Evolutionary conservation across 2,888 invertebrate genomes (phyloP).

Genomic region (Eristalis intricaria): DNA sequence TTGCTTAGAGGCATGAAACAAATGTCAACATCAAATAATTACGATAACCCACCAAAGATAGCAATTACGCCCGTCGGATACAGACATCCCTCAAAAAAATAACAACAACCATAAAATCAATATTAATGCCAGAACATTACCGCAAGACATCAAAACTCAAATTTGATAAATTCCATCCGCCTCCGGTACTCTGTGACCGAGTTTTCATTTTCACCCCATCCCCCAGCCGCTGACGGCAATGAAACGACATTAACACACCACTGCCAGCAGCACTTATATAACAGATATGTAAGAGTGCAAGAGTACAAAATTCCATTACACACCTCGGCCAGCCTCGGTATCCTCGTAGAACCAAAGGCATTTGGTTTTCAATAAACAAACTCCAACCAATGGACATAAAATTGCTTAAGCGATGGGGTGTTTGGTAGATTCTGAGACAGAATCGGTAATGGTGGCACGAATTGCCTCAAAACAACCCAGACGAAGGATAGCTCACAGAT

Average conservation of each 20-base stretch:
- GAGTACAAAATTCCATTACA: constrained; percentile 12
- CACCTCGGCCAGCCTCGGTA: neutral
- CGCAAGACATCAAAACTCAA: constrained; percentile 15
- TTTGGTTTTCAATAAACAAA: constrained; percentile 15
- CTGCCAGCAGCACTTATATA: neutral
- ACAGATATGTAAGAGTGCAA: neutral
- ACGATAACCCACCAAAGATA: neutral
- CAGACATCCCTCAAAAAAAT: neutral
- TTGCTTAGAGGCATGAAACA: neutral
- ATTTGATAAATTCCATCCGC: neutral
- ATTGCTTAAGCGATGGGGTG: constrained; percentile 9
- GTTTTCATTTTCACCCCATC: constrained; percentile 2
- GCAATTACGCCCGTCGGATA: neutral
- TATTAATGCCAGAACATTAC: constrained; percentile 19
- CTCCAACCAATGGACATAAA: constrained; percentile 16
- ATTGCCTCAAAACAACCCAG: neutral
- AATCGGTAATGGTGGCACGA: neutral
- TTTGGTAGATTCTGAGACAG: constrained; percentile 1
- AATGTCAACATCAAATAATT: neutral
- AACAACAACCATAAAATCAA: neutral
- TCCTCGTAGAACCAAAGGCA: neutral
- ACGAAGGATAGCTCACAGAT: neutral
- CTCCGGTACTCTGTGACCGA: neutral
- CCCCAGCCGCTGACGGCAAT: neutral
- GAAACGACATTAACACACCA: constrained; percentile 14